Percentiles rank a stretch among this genome's conserved stretches.
phyloP scores from a whole-genome alignment of 2,888 invertebrate genomes.

The Pyrrhosoma nymphula region DNA sequence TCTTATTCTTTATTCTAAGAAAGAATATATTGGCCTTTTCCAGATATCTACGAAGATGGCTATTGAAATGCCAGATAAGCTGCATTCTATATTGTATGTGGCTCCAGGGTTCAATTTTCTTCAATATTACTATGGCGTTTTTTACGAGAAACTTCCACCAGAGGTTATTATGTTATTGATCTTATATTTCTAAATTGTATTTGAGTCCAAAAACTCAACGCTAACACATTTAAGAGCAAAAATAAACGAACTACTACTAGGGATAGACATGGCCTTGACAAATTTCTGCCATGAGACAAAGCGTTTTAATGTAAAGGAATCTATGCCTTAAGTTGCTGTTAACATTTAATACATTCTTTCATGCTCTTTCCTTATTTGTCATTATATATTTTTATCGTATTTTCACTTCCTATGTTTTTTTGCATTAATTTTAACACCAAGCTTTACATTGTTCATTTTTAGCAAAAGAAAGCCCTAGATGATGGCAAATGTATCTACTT shows the following conservation, averaged over 20 bases:
- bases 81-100: constrained; percentile 51
- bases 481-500: constrained; percentile 51
- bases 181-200: neutral
- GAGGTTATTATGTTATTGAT: neutral
- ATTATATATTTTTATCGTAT: neutral
- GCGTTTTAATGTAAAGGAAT: no score
- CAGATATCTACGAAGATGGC: constrained; percentile 27
- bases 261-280: neutral
- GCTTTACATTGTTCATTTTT: neutral
- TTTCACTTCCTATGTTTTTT: neutral
- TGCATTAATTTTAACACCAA: neutral
- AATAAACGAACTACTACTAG: neutral
- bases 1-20: neutral
- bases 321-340: no score
- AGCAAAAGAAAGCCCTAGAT: constrained; percentile 56
- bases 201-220: neutral
- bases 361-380: neutral
- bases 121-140: constrained; percentile 9
- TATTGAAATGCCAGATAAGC: neutral
- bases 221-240: neutral
- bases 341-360: no score
- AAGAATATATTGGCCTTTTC: neutral
- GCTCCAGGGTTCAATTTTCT: constrained; percentile 56
- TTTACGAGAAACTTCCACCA: constrained; percentile 46
- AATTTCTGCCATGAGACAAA: neutral